These are phyloP conservation scores for Drosophila nigrodunni DNA, from an alignment of 1,140 invertebrate genomes.

Conservation along the genomic window DNA sequence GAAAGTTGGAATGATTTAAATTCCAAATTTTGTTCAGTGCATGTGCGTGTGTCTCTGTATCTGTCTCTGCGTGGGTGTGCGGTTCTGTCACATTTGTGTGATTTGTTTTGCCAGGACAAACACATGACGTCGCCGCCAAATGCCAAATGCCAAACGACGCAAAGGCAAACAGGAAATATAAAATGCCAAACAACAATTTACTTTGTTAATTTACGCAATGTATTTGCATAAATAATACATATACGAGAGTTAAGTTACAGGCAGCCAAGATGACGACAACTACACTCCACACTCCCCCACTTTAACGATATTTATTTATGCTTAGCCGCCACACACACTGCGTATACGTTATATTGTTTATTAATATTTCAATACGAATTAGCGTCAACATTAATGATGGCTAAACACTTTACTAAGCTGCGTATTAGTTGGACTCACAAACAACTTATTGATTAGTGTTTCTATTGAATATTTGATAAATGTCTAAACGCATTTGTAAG, in stretches of 20 bases:
- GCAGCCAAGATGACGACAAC: conserved; percentile 5
- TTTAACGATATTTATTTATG: conserved; percentile 10
- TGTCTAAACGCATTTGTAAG: neutral
- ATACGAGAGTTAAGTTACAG: conserved; percentile 12
- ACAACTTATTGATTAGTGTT: conserved; percentile 17
- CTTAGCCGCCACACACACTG: neutral
- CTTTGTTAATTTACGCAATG: conserved; percentile 74
- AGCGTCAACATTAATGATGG: conserved; percentile 10
- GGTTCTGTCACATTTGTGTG: conserved; percentile 58
- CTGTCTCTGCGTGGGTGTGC: conserved; percentile 25
- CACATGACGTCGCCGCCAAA: conserved; percentile 50
- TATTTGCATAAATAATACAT: conserved; percentile 75
- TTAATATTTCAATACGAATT: conserved; percentile 34
- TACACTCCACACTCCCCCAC: neutral
- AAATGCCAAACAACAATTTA: conserved; percentile 74
- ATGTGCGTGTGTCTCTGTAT: conserved; percentile 2
- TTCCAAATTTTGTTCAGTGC: neutral
- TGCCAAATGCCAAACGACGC: conserved; percentile 27
- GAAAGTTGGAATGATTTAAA: too few relatives aligned
- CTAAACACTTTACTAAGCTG: conserved; percentile 10
- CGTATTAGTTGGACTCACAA: neutral
- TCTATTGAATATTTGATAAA: neutral
- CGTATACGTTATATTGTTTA: conserved; percentile 44
- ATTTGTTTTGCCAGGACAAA: conserved; percentile 74
- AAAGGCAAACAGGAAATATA: conserved; percentile 61